phyloP scores from a whole-genome alignment of 1,140 invertebrate species.

The Drosophila asahinai region DNA sequence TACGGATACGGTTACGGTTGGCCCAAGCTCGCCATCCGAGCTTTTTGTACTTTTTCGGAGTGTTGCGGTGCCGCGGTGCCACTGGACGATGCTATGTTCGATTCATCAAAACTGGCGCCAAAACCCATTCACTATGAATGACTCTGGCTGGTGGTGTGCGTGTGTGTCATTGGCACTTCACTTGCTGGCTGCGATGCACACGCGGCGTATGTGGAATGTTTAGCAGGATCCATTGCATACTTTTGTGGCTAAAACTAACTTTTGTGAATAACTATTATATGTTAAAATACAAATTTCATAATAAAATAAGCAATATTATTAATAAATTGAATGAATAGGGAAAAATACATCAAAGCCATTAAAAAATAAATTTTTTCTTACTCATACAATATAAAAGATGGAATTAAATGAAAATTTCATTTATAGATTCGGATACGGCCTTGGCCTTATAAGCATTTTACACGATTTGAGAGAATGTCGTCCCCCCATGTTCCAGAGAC shows the following conservation, averaged over 20 bases:
- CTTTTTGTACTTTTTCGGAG: constrained; percentile 65
- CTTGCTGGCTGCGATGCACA: constrained; percentile 15
- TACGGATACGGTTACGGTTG: constrained; percentile 4
- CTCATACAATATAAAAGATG: too few relatives aligned
- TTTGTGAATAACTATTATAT: background rate
- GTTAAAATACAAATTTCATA: background rate
- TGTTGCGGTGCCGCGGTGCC: constrained; percentile 43
- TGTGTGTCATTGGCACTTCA: background rate
- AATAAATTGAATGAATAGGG: background rate
- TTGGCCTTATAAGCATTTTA: constrained; percentile 10
- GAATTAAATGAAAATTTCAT: background rate
- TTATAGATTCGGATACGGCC: background rate
- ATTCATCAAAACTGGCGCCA: constrained; percentile 75
- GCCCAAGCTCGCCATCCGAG: constrained; percentile 57
- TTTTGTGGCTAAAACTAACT: background rate
- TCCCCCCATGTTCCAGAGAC: background rate
- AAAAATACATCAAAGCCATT: background rate
- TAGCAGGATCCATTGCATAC: constrained; percentile 1
- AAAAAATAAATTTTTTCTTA: too few relatives aligned
- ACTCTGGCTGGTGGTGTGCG: background rate
- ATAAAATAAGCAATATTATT: background rate
- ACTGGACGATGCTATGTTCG: constrained; percentile 27
- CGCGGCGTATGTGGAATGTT: constrained; percentile 44
- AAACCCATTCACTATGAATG: constrained; percentile 54
- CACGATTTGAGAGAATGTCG: constrained; percentile 1